Percentiles rank a stretch among this genome's conserved stretches.
These are phyloP conservation scores for Mobula hypostoma DNA, from an alignment of 2,113 vertebrate genomes.

Conservation along the genomic window DNA sequence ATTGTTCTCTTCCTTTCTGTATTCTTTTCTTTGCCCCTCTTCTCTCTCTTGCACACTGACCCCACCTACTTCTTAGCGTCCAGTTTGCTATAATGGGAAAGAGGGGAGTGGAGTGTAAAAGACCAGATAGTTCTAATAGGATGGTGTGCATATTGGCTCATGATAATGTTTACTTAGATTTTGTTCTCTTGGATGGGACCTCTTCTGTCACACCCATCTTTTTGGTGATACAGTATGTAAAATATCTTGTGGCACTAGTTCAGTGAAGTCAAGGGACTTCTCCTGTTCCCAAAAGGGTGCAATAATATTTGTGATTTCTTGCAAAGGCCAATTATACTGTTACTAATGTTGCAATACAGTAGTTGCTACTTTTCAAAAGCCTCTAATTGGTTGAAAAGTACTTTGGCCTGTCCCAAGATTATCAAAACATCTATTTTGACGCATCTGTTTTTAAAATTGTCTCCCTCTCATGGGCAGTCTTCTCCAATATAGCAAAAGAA, in stretches of 20 bases:
- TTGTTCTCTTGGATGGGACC: not conserved
- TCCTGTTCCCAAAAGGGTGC: not conserved
- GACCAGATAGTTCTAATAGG: not conserved
- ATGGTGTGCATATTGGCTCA: not conserved
- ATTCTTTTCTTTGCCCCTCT: not conserved
- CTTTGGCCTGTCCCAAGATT: not conserved
- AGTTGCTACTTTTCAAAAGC: not conserved
- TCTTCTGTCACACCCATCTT: not conserved
- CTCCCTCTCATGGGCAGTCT: not conserved
- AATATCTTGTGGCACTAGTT: not conserved
- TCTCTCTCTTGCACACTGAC: not conserved
- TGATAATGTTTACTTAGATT: not conserved
- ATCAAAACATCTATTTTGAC: not conserved
- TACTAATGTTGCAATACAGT: not conserved
- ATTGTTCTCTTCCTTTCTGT: not conserved
- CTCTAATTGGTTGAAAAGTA: not conserved
- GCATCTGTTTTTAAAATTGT: not conserved
- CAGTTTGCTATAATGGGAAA: not conserved
- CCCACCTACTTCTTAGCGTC: not conserved
- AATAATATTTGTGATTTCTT: not conserved
- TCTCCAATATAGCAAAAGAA: not conserved
- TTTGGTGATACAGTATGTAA: too few relatives aligned
- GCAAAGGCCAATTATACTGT: not conserved
- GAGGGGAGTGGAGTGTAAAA: not conserved
- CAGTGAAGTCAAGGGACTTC: not conserved